Conservation (phyloP, 2,888 invertebrate species). For the Cylindroiulus punctatus region DNA sequence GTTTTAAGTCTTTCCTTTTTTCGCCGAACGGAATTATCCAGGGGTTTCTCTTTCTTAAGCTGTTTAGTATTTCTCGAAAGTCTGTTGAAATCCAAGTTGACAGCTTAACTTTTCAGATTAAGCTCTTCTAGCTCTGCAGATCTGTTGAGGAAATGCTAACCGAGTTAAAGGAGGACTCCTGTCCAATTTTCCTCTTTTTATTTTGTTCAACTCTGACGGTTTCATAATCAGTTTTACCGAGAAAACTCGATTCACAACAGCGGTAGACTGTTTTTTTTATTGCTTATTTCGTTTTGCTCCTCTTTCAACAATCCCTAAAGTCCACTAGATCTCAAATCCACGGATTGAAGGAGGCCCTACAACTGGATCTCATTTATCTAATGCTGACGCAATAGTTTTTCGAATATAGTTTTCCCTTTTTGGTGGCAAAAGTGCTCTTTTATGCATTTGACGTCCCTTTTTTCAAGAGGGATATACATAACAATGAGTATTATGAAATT, state of each 20-base stretch:
- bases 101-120: constrained; percentile 32
- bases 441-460: neutral
- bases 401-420: neutral
- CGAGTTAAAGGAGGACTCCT: constrained; percentile 32
- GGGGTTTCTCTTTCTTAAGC: constrained; percentile 21
- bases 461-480: constrained; percentile 32
- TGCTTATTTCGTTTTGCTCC: constrained; percentile 26
- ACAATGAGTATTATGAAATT: constrained; percentile 26
- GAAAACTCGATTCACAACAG: constrained; percentile 32
- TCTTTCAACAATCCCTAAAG: constrained; percentile 32
- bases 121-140: constrained; percentile 12
- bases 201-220: constrained; percentile 27
- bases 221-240: constrained; percentile 27
- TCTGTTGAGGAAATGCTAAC: constrained; percentile 3
- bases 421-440: neutral
- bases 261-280: constrained; percentile 26
- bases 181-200: constrained; percentile 24
- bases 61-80: constrained; percentile 32
- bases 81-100: constrained; percentile 13
- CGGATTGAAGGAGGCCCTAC: constrained; percentile 24
- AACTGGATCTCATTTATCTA: constrained; percentile 32
- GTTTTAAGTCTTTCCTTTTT: constrained; percentile 8
- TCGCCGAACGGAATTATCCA: neutral
- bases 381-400: constrained; percentile 14
- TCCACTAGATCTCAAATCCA: constrained; percentile 32